Evolutionary conservation across 2,888 invertebrate species (phyloP).

Genomic region (Chrysolina americana): DNA sequence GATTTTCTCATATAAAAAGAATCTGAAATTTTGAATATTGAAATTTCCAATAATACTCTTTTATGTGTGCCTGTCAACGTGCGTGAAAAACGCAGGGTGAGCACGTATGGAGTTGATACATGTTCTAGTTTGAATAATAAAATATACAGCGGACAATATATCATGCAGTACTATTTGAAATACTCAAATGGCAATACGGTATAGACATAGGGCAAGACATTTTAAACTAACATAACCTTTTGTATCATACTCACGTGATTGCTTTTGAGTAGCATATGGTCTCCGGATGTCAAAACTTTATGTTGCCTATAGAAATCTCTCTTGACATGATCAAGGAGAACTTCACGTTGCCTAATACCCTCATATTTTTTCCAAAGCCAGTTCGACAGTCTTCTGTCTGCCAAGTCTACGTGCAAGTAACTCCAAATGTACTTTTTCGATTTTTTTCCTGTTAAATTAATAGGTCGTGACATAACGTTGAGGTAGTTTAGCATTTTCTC

Average conservation of each 20-base stretch:
- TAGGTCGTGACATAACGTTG: constrained; percentile 94
- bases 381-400: constrained; percentile 91
- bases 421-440: constrained; percentile 90
- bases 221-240: no score
- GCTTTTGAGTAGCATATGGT: constrained; percentile 58
- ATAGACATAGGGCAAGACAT: no score
- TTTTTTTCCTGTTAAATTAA: constrained; percentile 85
- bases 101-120: no score
- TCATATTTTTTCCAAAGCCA: constrained; percentile 91
- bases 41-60: no score
- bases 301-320: constrained; percentile 65
- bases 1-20: no score
- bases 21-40: no score
- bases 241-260: constrained; percentile 54
- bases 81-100: no score
- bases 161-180: no score
- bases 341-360: constrained; percentile 83
- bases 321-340: constrained; percentile 77
- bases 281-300: constrained; percentile 53
- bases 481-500: constrained; percentile 96
- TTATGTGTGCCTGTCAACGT: no score
- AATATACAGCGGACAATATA: no score
- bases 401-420: constrained; percentile 94
- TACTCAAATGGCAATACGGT: no score
- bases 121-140: no score